A percentile compares a stretch with the other conserved stretches of the same genome.
Evolutionary conservation across 2,888 invertebrate species (phyloP).

Genomic region (Meloe dianella): DNA sequence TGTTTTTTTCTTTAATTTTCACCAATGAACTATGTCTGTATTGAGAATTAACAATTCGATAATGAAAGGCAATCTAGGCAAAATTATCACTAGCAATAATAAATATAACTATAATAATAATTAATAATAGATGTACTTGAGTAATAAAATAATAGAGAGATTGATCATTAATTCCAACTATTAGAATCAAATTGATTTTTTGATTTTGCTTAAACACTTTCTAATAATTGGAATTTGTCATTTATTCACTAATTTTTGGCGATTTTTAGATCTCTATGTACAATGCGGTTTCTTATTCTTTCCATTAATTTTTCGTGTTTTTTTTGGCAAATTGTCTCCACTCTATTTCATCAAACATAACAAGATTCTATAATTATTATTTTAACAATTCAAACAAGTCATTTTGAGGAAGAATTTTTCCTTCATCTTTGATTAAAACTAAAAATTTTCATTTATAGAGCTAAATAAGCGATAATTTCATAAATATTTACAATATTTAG

Average conservation of each 20-base stretch:
- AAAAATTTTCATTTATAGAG: no score
- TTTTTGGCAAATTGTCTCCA: not conserved
- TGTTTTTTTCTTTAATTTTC: slow-evolving; percentile 36
- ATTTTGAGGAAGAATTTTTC: not conserved
- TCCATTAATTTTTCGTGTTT: not conserved
- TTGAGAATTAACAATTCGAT: slow-evolving; percentile 11
- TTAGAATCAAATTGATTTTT: no score
- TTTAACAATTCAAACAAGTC: not conserved
- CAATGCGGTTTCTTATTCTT: not conserved
- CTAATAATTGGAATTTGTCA: no score
- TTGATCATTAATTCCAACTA: no score
- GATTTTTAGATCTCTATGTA: not conserved
- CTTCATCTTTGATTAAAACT: not conserved
- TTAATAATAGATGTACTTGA: not conserved
- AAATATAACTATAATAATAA: slow-evolving; percentile 31
- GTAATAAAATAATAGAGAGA: no score
- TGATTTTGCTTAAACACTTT: no score
- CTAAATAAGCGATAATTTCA: not conserved
- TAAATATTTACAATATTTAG: not conserved
- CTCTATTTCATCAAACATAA: slow-evolving; percentile 1
- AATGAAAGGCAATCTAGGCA: slow-evolving; percentile 51
- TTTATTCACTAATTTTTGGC: no score
- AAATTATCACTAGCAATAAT: slow-evolving; percentile 38
- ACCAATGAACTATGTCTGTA: slow-evolving; percentile 26
- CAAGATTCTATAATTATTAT: not conserved